Percentiles rank a stretch among this genome's conserved stretches.
phyloP scores from a whole-genome alignment of 1,140 invertebrate species.

The Listronotus bonariensis region DNA sequence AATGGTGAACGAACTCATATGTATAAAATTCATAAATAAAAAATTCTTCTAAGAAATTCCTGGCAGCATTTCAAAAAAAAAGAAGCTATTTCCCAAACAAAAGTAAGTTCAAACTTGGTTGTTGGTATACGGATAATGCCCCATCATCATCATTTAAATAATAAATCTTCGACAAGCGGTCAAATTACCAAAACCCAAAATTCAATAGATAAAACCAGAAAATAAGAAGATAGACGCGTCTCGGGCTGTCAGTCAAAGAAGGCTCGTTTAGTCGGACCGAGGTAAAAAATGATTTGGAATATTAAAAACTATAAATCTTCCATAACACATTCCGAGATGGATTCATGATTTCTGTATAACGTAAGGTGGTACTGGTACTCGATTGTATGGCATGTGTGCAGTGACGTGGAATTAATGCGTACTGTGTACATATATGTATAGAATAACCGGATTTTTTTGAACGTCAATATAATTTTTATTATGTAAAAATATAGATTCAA shows the following conservation, averaged over 20 bases:
- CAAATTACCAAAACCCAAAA: constrained; percentile 33
- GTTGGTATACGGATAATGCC: constrained; percentile 10
- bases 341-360: constrained; percentile 21
- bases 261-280: constrained; percentile 18
- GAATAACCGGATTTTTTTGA: too few relatives aligned
- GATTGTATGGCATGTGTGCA: too few relatives aligned
- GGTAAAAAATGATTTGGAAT: constrained; percentile 37
- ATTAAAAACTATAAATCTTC: constrained; percentile 35
- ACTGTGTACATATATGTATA: too few relatives aligned
- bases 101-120: too few relatives aligned
- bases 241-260: constrained; percentile 25
- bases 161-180: constrained; percentile 36
- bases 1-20: too few relatives aligned
- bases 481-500: too few relatives aligned
- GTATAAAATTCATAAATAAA: too few relatives aligned
- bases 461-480: too few relatives aligned
- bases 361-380: constrained; percentile 18
- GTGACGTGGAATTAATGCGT: too few relatives aligned
- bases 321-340: constrained; percentile 27
- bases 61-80: too few relatives aligned
- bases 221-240: constrained; percentile 1
- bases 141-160: constrained; percentile 37
- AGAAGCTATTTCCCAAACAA: too few relatives aligned
- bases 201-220: constrained; percentile 33
- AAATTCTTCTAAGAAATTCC: too few relatives aligned